phyloP scores from a whole-genome alignment of 1,140 invertebrate species.

The Leptoteleia sp. region DNA sequence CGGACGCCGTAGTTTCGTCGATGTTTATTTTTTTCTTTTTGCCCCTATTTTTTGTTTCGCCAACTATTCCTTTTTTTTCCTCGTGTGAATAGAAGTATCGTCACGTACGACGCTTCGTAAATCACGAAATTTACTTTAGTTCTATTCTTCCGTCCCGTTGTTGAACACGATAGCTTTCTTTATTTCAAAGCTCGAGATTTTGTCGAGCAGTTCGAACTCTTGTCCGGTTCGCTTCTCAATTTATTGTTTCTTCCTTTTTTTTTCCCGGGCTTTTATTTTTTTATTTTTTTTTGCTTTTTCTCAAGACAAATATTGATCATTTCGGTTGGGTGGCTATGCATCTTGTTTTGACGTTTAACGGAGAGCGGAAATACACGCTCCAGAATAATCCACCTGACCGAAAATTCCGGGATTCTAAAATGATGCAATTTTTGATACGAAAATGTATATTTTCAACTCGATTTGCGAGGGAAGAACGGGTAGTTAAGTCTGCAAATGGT shows the following conservation, averaged over 20 bases:
- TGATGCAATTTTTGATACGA: neutral
- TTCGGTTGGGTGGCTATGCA: constrained; percentile 17
- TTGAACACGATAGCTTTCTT: constrained; percentile 59
- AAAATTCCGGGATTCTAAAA: neutral
- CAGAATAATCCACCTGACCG: neutral
- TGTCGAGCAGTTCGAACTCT: constrained; percentile 16
- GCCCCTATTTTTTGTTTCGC: constrained; percentile 18
- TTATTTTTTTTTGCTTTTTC: no score
- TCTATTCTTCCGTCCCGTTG: constrained; percentile 36
- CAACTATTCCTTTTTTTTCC: constrained; percentile 44
- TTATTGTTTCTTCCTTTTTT: constrained; percentile 11
- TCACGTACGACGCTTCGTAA: constrained; percentile 57
- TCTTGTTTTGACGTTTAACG: constrained; percentile 31
- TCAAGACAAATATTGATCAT: constrained; percentile 39
- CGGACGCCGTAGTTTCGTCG: constrained; percentile 42
- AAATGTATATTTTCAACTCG: no score
- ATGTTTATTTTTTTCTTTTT: constrained; percentile 32
- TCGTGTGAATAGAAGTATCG: constrained; percentile 56
- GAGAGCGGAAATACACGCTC: constrained; percentile 11
- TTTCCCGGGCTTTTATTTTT: neutral
- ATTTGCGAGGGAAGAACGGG: no score
- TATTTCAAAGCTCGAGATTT: constrained; percentile 36
- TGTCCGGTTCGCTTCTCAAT: constrained; percentile 22
- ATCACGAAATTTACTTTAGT: constrained; percentile 54
- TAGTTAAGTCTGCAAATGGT: neutral